These are phyloP conservation scores for Myotis findleyi DNA, from an alignment of 2,797 vertebrate genomes.

Conservation along the genomic window DNA sequence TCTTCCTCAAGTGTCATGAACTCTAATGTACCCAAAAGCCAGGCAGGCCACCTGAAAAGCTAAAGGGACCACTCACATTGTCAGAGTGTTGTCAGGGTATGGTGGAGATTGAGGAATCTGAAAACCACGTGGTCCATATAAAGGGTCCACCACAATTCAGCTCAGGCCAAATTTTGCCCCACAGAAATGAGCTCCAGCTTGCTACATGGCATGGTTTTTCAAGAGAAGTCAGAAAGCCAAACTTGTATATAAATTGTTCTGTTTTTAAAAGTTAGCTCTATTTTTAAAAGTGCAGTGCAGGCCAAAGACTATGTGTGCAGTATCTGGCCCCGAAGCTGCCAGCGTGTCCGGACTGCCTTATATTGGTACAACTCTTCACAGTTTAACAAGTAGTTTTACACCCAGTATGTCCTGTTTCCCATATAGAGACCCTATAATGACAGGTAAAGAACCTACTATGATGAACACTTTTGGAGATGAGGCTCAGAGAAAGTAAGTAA, in stretches of 20 bases:
- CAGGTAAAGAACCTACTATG: neutral
- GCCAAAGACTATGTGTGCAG: neutral
- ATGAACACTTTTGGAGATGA: neutral
- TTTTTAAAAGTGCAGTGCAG: neutral
- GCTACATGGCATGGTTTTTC: neutral
- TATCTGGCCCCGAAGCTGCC: neutral
- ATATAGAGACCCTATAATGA: neutral
- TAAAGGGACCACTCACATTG: neutral
- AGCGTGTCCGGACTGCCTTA: neutral
- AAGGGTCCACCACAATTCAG: neutral
- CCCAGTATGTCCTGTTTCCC: neutral
- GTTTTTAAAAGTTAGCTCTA: constrained; percentile 12
- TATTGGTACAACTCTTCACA: neutral
- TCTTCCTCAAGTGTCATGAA: neutral
- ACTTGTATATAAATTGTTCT: neutral
- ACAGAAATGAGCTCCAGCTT: neutral
- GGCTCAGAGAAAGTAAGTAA: neutral
- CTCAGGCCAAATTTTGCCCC: neutral
- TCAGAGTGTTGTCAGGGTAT: neutral
- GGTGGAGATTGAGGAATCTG: neutral
- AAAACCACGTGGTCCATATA: accelerated
- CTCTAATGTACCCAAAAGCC: neutral
- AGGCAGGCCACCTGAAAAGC: neutral
- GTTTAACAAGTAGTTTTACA: neutral
- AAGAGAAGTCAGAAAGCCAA: constrained; percentile 28